These are phyloP conservation scores for Hanleya hanleyi DNA, from an alignment of 2,888 invertebrate species.

Conservation along the genomic window DNA sequence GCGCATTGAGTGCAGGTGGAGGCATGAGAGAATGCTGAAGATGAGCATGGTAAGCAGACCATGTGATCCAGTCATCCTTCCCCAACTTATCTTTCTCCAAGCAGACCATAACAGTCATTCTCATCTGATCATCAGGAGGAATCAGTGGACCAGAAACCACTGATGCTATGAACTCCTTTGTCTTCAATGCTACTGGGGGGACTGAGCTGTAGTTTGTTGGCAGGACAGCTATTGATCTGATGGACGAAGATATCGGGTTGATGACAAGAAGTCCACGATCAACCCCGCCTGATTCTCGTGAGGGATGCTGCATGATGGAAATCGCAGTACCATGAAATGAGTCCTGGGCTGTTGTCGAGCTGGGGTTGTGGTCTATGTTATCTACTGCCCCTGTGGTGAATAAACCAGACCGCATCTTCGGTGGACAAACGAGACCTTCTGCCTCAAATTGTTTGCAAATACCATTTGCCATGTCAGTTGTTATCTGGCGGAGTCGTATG, in stretches of 20 bases:
- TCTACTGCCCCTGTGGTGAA: conserved; percentile 21
- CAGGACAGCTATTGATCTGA: background rate
- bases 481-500: conserved; percentile 19
- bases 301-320: background rate
- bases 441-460: conserved; percentile 18
- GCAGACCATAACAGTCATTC: background rate
- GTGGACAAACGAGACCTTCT: conserved; percentile 19
- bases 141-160: too few relatives aligned
- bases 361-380: conserved; percentile 28
- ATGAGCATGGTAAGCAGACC: background rate
- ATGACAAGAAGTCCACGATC: background rate
- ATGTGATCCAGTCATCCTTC: too few relatives aligned
- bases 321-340: background rate
- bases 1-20: too few relatives aligned
- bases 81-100: background rate
- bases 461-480: background rate
- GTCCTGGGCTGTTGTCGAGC: too few relatives aligned
- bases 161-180: too few relatives aligned
- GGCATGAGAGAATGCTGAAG: background rate
- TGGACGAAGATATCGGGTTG: background rate
- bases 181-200: background rate
- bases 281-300: background rate
- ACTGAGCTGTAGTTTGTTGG: background rate
- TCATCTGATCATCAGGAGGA: too few relatives aligned
- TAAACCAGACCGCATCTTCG: conserved; percentile 14